phyloP scores from a whole-genome alignment of 2,888 invertebrate species.

The Chrysolina americana region DNA sequence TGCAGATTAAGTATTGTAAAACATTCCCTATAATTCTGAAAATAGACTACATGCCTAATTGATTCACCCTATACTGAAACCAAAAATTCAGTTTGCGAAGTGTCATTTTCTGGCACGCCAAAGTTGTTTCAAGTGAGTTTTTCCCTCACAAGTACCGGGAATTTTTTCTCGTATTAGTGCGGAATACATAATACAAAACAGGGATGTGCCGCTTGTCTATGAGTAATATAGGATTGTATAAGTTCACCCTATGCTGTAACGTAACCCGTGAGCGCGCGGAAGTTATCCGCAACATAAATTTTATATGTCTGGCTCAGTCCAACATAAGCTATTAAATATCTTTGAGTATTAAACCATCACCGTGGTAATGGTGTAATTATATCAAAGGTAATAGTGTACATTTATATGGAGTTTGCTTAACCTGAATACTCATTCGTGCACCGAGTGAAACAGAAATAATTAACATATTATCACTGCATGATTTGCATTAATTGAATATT shows the following conservation, averaged over 20 bases:
- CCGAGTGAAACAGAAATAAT: not conserved
- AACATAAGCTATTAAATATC: constrained; percentile 30
- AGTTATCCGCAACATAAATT: constrained; percentile 28
- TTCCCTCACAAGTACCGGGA: no score
- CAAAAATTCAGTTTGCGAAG: no score
- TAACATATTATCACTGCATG: no score
- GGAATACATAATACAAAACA: not conserved
- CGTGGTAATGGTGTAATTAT: constrained; percentile 28
- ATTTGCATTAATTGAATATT: no score
- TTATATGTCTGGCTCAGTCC: constrained; percentile 19
- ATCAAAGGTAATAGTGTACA: constrained; percentile 25
- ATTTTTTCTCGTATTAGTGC: no score
- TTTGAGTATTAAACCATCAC: constrained; percentile 25
- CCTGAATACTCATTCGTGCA: not conserved
- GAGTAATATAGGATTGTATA: not conserved
- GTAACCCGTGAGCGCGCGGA: not conserved
- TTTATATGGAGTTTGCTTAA: not conserved
- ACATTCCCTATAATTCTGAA: no score
- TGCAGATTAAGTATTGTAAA: no score
- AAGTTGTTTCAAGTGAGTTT: no score
- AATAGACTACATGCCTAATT: no score
- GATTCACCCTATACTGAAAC: no score
- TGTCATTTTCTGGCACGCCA: no score
- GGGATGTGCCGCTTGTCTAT: not conserved
- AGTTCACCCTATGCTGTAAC: not conserved